Conservation (phyloP, 2,797 vertebrate genomes). For the Pitangus sulphuratus region DNA sequence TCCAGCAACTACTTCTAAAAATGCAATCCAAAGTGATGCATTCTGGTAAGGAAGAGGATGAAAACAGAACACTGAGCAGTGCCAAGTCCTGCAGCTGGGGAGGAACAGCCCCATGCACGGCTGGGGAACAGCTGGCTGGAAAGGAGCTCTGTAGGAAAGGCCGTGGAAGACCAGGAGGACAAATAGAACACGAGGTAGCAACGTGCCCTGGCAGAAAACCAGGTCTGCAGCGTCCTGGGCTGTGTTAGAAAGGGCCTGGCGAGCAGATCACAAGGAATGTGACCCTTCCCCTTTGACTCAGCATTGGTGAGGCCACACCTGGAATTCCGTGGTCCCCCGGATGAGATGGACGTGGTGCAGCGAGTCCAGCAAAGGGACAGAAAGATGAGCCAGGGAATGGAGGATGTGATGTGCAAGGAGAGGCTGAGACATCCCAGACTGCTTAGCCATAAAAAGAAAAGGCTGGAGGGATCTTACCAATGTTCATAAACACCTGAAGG, state of each 20-base stretch:
- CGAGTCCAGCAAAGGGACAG: not conserved
- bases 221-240: not conserved
- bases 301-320: accelerated
- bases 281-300: not conserved
- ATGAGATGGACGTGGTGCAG: not conserved
- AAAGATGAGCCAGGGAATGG: not conserved
- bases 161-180: not conserved
- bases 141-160: not conserved
- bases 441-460: not conserved
- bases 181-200: not conserved
- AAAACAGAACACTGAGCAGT: not conserved
- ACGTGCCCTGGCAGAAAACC: not conserved
- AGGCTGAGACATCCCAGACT: not conserved
- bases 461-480: accelerated
- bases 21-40: not conserved
- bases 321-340: not conserved
- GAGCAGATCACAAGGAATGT: not conserved
- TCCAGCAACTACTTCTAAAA: not conserved
- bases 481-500: not conserved
- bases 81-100: not conserved
- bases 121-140: not conserved
- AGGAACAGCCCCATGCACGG: not conserved
- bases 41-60: not conserved
- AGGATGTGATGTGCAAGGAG: not conserved
- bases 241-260: not conserved